Evolutionary conservation across 1,140 invertebrate species (phyloP).

Genomic region (Drepana arcuata): DNA sequence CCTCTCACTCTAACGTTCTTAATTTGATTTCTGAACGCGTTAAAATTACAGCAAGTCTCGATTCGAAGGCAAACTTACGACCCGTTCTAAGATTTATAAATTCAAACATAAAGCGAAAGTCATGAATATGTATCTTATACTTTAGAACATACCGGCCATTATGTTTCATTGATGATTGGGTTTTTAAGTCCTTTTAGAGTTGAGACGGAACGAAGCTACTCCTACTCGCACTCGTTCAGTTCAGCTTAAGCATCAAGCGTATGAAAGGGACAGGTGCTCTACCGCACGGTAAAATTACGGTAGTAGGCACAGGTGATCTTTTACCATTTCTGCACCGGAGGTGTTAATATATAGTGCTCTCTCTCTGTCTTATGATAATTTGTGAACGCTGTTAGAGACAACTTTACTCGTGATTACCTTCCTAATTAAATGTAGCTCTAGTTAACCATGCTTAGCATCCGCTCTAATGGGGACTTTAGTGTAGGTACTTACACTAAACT

Average conservation of each 20-base stretch:
- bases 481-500: too few relatives aligned
- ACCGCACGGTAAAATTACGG: conserved; percentile 66
- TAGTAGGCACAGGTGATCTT: conserved; percentile 73
- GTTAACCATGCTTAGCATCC: conserved; percentile 63
- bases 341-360: conserved; percentile 59
- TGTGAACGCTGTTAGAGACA: conserved; percentile 21
- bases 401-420: conserved; percentile 21
- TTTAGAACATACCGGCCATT: conserved; percentile 11
- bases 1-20: conserved; percentile 68
- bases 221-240: conserved; percentile 68
- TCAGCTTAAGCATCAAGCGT: conserved; percentile 63
- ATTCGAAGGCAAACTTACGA: conserved; percentile 63
- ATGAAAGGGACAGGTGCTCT: conserved; percentile 70
- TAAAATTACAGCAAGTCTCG: conserved; percentile 59
- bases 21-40: conserved; percentile 70
- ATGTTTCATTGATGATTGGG: conserved; percentile 7
- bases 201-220: conserved; percentile 42
- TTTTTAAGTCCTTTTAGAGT: conserved; percentile 23
- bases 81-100: conserved; percentile 38
- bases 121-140: conserved; percentile 9
- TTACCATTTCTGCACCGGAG: conserved; percentile 57
- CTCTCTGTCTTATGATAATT: conserved; percentile 29
- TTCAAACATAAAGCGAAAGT: conserved; percentile 8
- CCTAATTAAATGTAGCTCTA: conserved; percentile 52
- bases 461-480: conserved; percentile 49